Conservation (phyloP, 2,113 vertebrate genomes). For the Blennius ocellaris region DNA sequence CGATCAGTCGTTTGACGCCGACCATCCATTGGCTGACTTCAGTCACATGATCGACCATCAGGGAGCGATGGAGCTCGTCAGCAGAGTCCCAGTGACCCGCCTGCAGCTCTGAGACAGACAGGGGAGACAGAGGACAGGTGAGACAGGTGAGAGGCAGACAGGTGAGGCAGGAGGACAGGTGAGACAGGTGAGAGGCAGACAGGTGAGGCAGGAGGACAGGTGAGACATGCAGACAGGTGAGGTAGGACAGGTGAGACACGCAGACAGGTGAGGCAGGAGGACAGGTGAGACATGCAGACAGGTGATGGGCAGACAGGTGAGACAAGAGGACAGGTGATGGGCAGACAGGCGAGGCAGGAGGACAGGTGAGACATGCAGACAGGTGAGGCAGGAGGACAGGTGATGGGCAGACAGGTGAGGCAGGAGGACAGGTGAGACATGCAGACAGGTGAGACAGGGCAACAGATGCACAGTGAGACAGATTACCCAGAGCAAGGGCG, state of each 20-base stretch:
- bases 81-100: conserved; percentile 86
- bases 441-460: background rate
- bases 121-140: conserved; percentile 12
- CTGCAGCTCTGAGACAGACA: conserved; percentile 83
- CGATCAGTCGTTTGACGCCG: conserved; percentile 93
- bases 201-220: background rate
- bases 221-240: conserved; percentile 12
- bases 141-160: too few relatives aligned
- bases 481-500: conserved; percentile 86
- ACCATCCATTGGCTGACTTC: conserved; percentile 99
- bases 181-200: background rate
- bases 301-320: conserved; percentile 13
- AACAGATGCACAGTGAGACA: conserved; percentile 2
- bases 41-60: conserved; percentile 95
- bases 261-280: background rate
- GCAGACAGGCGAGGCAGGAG: conserved; percentile 19
- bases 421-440: background rate
- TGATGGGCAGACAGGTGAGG: conserved; percentile 9
- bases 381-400: conserved; percentile 8
- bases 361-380: background rate
- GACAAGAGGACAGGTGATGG: background rate
- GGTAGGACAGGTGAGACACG: too few relatives aligned
- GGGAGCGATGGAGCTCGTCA: conserved; percentile 91
- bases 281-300: conserved; percentile 19
- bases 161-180: too few relatives aligned